Base-by-base conservation (phyloP, 2,113 vertebrate species). In the Proterorhinus semilunaris region DNA sequence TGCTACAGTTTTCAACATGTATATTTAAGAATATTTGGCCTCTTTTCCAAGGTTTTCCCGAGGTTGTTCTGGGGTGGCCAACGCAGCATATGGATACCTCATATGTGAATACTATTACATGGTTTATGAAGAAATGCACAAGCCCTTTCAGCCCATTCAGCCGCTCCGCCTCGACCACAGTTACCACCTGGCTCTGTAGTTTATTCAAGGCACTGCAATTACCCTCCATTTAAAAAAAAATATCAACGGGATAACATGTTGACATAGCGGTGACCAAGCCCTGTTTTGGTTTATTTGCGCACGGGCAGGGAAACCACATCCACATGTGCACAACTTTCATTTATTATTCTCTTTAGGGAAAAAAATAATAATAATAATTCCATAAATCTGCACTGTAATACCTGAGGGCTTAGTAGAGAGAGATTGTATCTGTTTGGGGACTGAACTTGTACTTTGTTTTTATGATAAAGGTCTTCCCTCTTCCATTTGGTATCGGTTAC, bases 321-420 rank as follows among this genome's bases (percentile, higher is more conserved):
- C 78, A 80, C 69, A 74, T 83, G 79, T 59, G 43, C 53, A 61
- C 67, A 55, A 11, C 49, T 54, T 70, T 54, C 43, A 69, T 62
- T 53, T 46, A 17, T 71, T 64, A 45, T 70, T 71, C 69, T 8
- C 69, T 72, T 74, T 68, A 8, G 58, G 2, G 4, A 36, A 36
- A 36, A 36, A 36, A 36, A 36, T n/a, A n/a, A n/a, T n/a, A n/a
- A n/a, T n/a, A n/a, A n/a, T n/a, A n/a, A n/a, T 70, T 64, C 63
- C 71, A 69, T 77, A 72, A 68, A 62, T 83, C 77, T 68, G 27
- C 48, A 44, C 27, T 59, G 15, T 43, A 43, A n/a, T 59, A 59
- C 36, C 12, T 15, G 10, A 42, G 27, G 7, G 13, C 55, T 13
- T 59, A 12, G 6, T 15, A 42, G 12, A 59, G 4, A 43, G 11